These are phyloP conservation scores for Anableps anableps DNA, from an alignment of 2,797 vertebrate genomes.

Conservation along the genomic window DNA sequence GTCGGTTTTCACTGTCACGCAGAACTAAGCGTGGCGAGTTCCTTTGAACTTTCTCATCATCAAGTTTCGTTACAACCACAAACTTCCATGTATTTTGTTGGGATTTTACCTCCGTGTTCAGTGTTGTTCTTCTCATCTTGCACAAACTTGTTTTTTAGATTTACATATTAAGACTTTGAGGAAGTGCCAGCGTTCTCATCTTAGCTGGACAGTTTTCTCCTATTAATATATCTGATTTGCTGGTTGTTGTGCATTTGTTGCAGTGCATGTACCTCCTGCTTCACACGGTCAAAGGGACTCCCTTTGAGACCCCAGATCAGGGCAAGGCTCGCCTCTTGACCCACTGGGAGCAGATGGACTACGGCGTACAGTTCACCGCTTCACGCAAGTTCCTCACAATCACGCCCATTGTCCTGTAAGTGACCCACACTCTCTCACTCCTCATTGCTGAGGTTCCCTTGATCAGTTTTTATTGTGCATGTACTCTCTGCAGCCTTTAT, in stretches of 20 bases:
- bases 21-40: no score
- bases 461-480: not conserved
- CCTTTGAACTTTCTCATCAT: no score
- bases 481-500: not conserved
- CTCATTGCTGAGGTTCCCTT: not conserved
- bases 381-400: slow-evolving; percentile 98
- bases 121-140: not conserved
- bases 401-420: slow-evolving; percentile 96
- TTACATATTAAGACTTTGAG: not conserved
- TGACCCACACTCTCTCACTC: slow-evolving; percentile 21
- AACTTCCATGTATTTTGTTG: no score
- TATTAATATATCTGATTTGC: not conserved
- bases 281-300: slow-evolving; percentile 96
- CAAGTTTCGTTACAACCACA: no score
- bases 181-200: not conserved
- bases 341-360: slow-evolving; percentile 99
- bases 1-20: no score
- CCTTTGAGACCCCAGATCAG: slow-evolving; percentile 96
- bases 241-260: not conserved
- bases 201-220: not conserved
- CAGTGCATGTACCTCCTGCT: slow-evolving; percentile 98
- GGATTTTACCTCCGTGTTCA: no score
- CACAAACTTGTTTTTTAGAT: not conserved
- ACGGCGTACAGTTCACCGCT: slow-evolving; percentile 95
- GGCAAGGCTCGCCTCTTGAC: slow-evolving; percentile 95